Conservation (phyloP, 2,888 invertebrate genomes). For the Xylota sylvarum region DNA sequence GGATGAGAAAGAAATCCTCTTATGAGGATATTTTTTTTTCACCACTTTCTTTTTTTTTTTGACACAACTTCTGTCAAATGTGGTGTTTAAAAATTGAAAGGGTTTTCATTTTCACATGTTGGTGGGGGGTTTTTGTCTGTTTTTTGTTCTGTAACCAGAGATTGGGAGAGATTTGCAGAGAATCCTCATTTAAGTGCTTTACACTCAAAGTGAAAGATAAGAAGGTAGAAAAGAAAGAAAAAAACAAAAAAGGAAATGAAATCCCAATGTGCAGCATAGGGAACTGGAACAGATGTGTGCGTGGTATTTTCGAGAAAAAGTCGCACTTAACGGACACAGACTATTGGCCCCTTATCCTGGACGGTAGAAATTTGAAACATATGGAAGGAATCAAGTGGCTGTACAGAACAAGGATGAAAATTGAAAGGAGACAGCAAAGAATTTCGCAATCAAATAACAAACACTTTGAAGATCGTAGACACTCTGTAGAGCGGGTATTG, state of each 20-base stretch:
- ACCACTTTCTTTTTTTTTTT: conserved; percentile 24
- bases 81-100: conserved; percentile 74
- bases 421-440: conserved; percentile 34
- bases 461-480: conserved; percentile 58
- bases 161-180: conserved; percentile 34
- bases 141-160: conserved; percentile 49
- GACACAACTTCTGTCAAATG: conserved; percentile 50
- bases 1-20: conserved; percentile 53
- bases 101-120: conserved; percentile 69
- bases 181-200: conserved; percentile 70
- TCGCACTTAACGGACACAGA: conserved; percentile 51
- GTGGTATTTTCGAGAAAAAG: conserved; percentile 36
- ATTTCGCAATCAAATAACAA: conserved; percentile 45
- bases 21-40: conserved; percentile 30
- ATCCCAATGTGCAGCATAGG: conserved; percentile 41
- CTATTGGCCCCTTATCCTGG: conserved; percentile 41
- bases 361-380: conserved; percentile 63
- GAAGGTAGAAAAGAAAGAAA: conserved; percentile 34
- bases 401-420: conserved; percentile 9
- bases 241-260: conserved; percentile 69
- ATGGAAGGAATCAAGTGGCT: conserved; percentile 64
- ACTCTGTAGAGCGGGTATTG: conserved; percentile 28
- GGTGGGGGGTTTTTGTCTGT: conserved; percentile 10
- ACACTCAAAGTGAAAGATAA: conserved; percentile 63
- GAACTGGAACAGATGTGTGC: conserved; percentile 30